Base-by-base conservation (phyloP, 2,113 vertebrate genomes). In the Promerops cafer region DNA sequence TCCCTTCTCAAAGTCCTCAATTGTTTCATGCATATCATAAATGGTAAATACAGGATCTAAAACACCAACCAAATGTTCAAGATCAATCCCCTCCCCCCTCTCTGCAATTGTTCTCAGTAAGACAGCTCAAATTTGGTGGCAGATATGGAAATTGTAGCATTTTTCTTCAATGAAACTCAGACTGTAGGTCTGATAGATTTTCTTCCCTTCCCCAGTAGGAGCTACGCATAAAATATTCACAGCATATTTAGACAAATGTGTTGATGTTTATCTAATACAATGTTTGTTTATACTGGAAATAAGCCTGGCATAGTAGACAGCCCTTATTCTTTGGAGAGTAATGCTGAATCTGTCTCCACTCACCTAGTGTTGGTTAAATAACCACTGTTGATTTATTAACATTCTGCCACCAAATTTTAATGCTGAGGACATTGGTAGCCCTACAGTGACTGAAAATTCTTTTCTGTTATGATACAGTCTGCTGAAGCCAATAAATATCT, bases 401-500 rank as follows among this genome's bases (percentile, higher is more conserved):
- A 15, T 45, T 39, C n/a, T 61, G 65, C 22, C 31, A 45, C 33
- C 27, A 77, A 63, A 60, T 35, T 4, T 53, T 50, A 33, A 49
- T 35, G 44, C 16, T 19, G 39, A 71, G 37, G 60, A 66, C 52
- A 47, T 1, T 0, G 6, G 45, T 65, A 68, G 21, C 16, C 44
- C 37, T 28, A 31, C 11, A 69, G 27, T 30, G 28, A 56, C 37
- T 44, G 56, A 71, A 52, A 76, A 35, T 11, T 33, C 24, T 87
- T 82, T 20, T 16, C n/a, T 90, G 39, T 79, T 50, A 31, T 3
- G 15, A 65, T 76, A 26, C 20, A 77, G 26, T 66, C 84, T 94
- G 49, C 78, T 61, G 60, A 59, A 83, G 56, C 45, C 75, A 95
- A 79, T 57, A 91, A 96, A 86, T 59, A 78, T 70, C 33, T 84